Evolutionary conservation across 2,113 vertebrate species (phyloP).

Genomic region (Opisthocomus hoazin): DNA sequence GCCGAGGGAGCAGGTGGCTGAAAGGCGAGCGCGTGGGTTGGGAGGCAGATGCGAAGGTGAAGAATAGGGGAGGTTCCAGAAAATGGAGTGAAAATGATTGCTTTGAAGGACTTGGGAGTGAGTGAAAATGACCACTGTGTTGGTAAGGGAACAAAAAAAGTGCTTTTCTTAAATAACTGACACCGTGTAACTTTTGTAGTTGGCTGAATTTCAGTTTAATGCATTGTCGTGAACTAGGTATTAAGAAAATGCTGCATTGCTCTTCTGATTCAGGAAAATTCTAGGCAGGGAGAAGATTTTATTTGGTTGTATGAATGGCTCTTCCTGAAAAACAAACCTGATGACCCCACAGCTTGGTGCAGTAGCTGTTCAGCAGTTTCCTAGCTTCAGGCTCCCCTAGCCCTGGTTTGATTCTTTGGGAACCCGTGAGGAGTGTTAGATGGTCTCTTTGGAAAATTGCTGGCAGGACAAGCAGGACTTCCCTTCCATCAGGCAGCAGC

Average conservation of each 20-base stretch:
- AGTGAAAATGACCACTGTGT: not conserved
- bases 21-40: not conserved
- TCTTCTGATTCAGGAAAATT: not conserved
- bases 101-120: not conserved
- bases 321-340: not conserved
- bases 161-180: not conserved
- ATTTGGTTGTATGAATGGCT: not conserved
- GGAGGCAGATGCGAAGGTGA: not conserved
- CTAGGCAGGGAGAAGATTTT: not conserved
- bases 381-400: not conserved
- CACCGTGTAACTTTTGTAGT: not conserved
- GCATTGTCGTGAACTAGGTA: fast-evolving
- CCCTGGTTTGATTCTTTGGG: not conserved
- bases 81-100: not conserved
- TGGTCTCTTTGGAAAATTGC: not conserved
- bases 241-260: not conserved
- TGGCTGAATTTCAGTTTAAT: not conserved
- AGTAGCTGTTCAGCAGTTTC: fast-evolving
- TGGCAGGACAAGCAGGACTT: not conserved
- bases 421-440: not conserved
- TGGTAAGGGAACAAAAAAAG: not conserved
- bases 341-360: not conserved
- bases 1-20: not conserved
- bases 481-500: not conserved
- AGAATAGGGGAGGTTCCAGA: not conserved